These are phyloP conservation scores for Phrynosoma platyrhinos DNA, from an alignment of 2,113 vertebrate genomes.

Conservation along the genomic window DNA sequence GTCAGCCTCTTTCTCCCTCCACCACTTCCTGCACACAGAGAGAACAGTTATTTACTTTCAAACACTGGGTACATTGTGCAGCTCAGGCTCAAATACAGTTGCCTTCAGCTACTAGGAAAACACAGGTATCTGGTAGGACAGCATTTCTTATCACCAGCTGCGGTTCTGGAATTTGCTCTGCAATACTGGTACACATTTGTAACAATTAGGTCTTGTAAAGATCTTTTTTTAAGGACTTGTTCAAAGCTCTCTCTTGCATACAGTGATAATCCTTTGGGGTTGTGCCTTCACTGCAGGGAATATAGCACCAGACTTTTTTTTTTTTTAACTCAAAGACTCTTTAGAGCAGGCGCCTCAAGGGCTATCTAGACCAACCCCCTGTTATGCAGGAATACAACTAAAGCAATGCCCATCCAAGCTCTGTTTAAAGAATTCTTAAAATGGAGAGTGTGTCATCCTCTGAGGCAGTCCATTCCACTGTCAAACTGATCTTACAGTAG, in stretches of 20 bases:
- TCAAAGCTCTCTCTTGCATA: not conserved
- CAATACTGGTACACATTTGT: slow-evolving; percentile 3
- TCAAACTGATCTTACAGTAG: not conserved
- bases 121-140: slow-evolving; percentile 16
- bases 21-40: not conserved
- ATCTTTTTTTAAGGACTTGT: not conserved
- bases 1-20: not conserved
- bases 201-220: slow-evolving; percentile 25
- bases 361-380: too few relatives aligned
- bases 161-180: slow-evolving; percentile 10
- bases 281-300: not conserved
- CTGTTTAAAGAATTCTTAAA: too few relatives aligned
- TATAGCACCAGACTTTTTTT: not conserved
- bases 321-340: too few relatives aligned
- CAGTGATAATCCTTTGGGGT: too few relatives aligned
- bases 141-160: not conserved
- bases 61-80: not conserved
- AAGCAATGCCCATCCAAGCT: too few relatives aligned
- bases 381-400: too few relatives aligned
- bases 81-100: slow-evolving; percentile 4
- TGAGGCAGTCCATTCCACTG: not conserved
- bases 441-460: too few relatives aligned
- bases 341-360: too few relatives aligned
- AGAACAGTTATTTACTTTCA: slow-evolving; percentile 23
- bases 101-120: slow-evolving; percentile 7